Evolutionary conservation across 2,797 vertebrate genomes (phyloP).

Genomic region (Macropodus opercularis): DNA sequence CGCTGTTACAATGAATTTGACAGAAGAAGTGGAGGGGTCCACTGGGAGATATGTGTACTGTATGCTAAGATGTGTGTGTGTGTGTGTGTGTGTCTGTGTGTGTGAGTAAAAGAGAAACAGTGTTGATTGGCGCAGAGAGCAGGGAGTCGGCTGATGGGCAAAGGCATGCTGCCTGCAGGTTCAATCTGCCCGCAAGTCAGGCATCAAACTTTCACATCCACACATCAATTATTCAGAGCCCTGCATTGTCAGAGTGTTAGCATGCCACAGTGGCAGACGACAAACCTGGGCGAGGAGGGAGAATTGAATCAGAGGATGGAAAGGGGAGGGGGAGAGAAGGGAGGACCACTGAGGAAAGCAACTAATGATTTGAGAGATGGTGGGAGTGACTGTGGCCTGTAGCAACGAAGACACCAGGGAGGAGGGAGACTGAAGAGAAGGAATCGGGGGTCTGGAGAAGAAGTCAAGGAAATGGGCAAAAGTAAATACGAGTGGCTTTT

Average conservation of each 20-base stretch:
- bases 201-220: conserved; percentile 84
- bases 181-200: conserved; percentile 82
- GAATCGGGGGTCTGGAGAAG: background rate
- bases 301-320: conserved; percentile 29
- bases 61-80: conserved; percentile 47
- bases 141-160: conserved; percentile 75
- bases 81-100: conserved; percentile 17
- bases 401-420: conserved; percentile 15
- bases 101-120: conserved; percentile 20
- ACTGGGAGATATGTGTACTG: conserved; percentile 62
- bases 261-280: conserved; percentile 74
- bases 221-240: conserved; percentile 82
- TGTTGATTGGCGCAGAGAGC: conserved; percentile 62
- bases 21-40: conserved; percentile 50
- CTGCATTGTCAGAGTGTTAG: conserved; percentile 73
- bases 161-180: conserved; percentile 78
- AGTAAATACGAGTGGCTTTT: conserved; percentile 1
- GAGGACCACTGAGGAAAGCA: conserved; percentile 17
- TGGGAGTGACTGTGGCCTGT: conserved; percentile 15
- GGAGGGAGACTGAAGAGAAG: background rate
- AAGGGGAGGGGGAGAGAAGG: conserved; percentile 7
- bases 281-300: conserved; percentile 58
- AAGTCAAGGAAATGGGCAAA: conserved; percentile 1
- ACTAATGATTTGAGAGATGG: conserved; percentile 25
- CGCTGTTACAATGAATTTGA: conserved; percentile 66